Evolutionary conservation across 2,888 invertebrate genomes (phyloP), one percentile per base, ranked within the genome.

Genomic region (Palloptera scutellata): DNA sequence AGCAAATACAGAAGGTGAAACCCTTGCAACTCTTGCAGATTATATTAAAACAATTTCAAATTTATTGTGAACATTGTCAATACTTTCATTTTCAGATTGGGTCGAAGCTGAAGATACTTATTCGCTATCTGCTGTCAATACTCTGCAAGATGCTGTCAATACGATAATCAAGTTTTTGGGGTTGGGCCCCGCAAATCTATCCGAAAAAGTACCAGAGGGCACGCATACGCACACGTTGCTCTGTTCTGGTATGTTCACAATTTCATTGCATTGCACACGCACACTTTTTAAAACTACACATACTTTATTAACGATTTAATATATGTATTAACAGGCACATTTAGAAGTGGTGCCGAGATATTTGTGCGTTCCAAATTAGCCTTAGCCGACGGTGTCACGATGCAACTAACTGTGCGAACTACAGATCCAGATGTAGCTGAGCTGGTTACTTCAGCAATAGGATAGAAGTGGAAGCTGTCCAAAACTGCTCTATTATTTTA

Each of bases 21-120:
- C n/a, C 51, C 13, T 20, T 11, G 12, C 15, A 41, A 15, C n/a
- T 54, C 13, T 20, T 11, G 12, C 15, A 57, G 30, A 17, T 1
- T 0, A 51, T 42, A 17, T 51, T 48, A 42, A 58, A 57, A 11
- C 40, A 52, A 30, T 19, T 64, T 61, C 5, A n/a, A 45, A 57
- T 61, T 13, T 10, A 12, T 19, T 17, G 10, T 51, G n/a, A 30
- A 43, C 42, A 12, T 43, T 51, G 12, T 43, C 15, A 52, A 10
- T 45, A 15, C 42, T 17, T 71, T 71, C 12, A 30, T 30, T 30
- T 30, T 30, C 69, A 85, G 85, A 84, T 70, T 85, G 85, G 80
- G 80, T 89, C 0, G 96, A 96, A 86, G 88, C 94, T 10, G 95
- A 95, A 76, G 98, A 98, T 76, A 98, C 98, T 0, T 99, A 95